Evolutionary conservation across 2,113 vertebrate genomes (phyloP).

Genomic region (Spea multiplicata): DNA sequence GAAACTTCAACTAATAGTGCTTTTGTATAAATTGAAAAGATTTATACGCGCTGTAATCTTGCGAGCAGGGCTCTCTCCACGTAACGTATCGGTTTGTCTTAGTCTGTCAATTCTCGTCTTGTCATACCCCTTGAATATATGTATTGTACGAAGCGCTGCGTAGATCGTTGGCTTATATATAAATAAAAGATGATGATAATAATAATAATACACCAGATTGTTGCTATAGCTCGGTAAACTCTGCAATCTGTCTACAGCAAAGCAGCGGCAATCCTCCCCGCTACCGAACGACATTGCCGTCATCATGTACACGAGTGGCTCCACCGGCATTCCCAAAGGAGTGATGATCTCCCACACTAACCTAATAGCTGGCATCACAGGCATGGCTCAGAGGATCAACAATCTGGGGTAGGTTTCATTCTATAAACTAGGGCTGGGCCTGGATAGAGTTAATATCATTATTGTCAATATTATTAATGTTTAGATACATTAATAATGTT

Average conservation of each 20-base stretch:
- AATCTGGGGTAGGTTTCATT: constrained; percentile 71
- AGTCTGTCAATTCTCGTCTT: too few relatives aligned
- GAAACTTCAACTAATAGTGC: too few relatives aligned
- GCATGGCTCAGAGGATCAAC: constrained; percentile 87
- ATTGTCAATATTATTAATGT: not conserved
- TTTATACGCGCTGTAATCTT: too few relatives aligned
- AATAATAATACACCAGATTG: too few relatives aligned
- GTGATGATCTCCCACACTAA: constrained; percentile 96
- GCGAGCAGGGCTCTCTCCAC: too few relatives aligned
- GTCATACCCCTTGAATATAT: too few relatives aligned
- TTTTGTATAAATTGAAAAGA: too few relatives aligned
- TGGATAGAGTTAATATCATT: not conserved
- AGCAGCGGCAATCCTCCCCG: constrained; percentile 60
- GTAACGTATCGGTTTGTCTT: too few relatives aligned
- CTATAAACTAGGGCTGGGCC: not conserved
- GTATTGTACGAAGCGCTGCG: too few relatives aligned
- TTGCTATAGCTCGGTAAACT: too few relatives aligned
- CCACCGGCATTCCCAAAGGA: constrained; percentile 90
- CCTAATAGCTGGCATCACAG: constrained; percentile 85
- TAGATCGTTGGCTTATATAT: too few relatives aligned
- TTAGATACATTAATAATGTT: not conserved
- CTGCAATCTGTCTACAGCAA: constrained; percentile 55
- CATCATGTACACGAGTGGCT: constrained; percentile 97
- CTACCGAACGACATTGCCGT: constrained; percentile 81
- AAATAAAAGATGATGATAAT: too few relatives aligned